phyloP scores from a whole-genome alignment of 2,797 vertebrate species.

The Serranus cabrilla region DNA sequence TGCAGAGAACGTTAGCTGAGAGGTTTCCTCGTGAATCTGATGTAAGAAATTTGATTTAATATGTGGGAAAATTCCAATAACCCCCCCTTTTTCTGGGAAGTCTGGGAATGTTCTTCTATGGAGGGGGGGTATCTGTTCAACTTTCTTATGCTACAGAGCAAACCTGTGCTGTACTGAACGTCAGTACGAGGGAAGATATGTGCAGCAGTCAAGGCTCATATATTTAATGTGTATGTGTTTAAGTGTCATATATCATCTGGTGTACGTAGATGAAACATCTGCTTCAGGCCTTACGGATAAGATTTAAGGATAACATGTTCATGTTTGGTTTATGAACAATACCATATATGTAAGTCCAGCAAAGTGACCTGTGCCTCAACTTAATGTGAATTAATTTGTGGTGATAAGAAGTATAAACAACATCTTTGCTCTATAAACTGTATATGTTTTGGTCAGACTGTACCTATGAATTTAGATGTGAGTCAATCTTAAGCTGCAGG shows the following conservation, averaged over 20 bases:
- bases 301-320: slow-evolving; percentile 49
- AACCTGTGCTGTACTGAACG: not conserved
- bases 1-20: slow-evolving; percentile 24
- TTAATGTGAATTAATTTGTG: slow-evolving; percentile 31
- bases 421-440: not conserved
- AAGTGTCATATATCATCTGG: slow-evolving; percentile 35
- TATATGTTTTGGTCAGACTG: slow-evolving; percentile 18
- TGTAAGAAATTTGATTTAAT: slow-evolving; percentile 44
- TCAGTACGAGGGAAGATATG: slow-evolving; percentile 7
- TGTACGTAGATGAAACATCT: slow-evolving; percentile 48
- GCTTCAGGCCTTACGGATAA: not conserved
- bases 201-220: slow-evolving; percentile 7
- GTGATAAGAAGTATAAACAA: slow-evolving; percentile 38
- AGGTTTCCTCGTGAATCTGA: slow-evolving; percentile 20
- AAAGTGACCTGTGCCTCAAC: slow-evolving; percentile 23
- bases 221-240: slow-evolving; percentile 18
- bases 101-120: slow-evolving; percentile 28
- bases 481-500: slow-evolving; percentile 2
- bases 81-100: not conserved
- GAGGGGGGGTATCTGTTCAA: not conserved
- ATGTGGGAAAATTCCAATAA: slow-evolving; percentile 42
- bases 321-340: slow-evolving; percentile 34
- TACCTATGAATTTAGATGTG: not conserved
- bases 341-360: slow-evolving; percentile 53
- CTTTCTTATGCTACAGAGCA: slow-evolving; percentile 9